phyloP scores from a whole-genome alignment of 2,888 invertebrate species.

The Sinelater perroti region DNA sequence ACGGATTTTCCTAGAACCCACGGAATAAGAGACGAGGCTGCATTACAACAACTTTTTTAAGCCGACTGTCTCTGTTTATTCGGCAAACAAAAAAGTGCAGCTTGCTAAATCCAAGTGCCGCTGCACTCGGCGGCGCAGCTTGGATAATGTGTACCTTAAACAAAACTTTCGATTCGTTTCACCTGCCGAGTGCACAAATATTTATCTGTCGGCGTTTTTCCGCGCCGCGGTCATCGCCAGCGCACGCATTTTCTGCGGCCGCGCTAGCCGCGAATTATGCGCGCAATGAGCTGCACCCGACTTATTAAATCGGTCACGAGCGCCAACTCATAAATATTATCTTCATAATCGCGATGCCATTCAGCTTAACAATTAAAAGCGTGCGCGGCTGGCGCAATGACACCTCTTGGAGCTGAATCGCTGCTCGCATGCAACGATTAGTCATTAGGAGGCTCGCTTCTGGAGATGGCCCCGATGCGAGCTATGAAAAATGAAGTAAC shows the following conservation, averaged over 20 bases:
- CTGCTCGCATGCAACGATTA: conserved; percentile 8
- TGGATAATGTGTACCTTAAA: neutral
- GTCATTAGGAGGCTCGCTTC: conserved; percentile 12
- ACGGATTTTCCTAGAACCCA: too few relatives aligned
- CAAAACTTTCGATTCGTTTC: conserved; percentile 8
- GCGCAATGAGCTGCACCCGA: neutral
- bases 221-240: too few relatives aligned
- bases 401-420: conserved; percentile 2
- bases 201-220: too few relatives aligned
- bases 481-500: conserved; percentile 43
- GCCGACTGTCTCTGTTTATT: too few relatives aligned
- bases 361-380: neutral
- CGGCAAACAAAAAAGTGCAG: too few relatives aligned
- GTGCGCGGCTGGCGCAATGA: neutral
- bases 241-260: too few relatives aligned
- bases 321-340: conserved; percentile 1
- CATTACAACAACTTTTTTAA: too few relatives aligned
- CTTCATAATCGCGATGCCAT: neutral
- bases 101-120: too few relatives aligned
- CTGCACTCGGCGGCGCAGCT: too few relatives aligned
- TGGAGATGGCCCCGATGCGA: conserved; percentile 43
- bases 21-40: too few relatives aligned
- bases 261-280: neutral
- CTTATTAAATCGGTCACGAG: neutral
- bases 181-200: conserved; percentile 10